These are phyloP conservation scores for Oligia strigilis DNA, from an alignment of 2,888 invertebrate genomes.

Conservation along the genomic window DNA sequence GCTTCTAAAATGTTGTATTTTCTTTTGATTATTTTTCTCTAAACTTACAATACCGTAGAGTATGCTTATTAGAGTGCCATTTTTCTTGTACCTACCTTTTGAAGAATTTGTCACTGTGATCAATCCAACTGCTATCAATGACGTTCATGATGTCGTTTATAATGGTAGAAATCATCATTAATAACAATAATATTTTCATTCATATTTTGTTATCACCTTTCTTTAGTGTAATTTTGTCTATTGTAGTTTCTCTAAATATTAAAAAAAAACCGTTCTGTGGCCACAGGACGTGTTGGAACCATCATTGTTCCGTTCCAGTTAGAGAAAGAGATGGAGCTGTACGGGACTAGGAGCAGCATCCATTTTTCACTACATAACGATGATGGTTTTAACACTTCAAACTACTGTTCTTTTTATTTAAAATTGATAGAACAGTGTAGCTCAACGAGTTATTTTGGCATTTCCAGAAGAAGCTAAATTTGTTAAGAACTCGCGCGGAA, in stretches of 20 bases:
- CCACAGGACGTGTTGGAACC: not conserved
- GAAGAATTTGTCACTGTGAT: not conserved
- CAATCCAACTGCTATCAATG: not conserved
- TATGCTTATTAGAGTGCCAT: not conserved
- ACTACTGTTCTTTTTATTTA: not conserved
- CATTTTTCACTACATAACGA: not conserved
- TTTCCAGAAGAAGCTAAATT: conserved; percentile 48
- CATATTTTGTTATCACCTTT: not conserved
- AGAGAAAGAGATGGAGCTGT: too few relatives aligned
- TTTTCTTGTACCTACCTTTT: not conserved
- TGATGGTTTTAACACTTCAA: not conserved
- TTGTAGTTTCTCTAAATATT: not conserved
- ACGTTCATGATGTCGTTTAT: not conserved
- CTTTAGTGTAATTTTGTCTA: not conserved
- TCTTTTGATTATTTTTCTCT: not conserved
- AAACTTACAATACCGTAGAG: not conserved
- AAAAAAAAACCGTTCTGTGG: too few relatives aligned
- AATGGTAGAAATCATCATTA: not conserved
- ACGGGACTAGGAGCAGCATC: not conserved
- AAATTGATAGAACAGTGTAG: not conserved
- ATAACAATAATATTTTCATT: not conserved
- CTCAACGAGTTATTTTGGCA: not conserved
- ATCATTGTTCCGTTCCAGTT: not conserved
- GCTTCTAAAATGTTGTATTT: not conserved
- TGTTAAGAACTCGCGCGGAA: conserved; percentile 47